Evolutionary conservation across 1,140 invertebrate genomes (phyloP).

Genomic region (Scaptomyza hsui): DNA sequence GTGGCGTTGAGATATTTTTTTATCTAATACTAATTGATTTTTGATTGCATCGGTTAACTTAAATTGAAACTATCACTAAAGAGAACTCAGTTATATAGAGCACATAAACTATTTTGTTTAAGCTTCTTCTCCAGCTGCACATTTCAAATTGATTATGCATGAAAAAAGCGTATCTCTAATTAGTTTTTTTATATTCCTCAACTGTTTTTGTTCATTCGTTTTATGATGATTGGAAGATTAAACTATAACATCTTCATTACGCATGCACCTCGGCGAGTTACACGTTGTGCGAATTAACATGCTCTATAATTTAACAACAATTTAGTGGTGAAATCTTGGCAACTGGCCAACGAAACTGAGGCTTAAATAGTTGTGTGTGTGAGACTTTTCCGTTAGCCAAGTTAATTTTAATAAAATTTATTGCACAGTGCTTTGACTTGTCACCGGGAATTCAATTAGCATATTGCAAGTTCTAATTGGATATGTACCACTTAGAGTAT

Average conservation of each 20-base stretch:
- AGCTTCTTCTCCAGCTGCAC: too few relatives aligned
- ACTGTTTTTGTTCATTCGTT: neutral
- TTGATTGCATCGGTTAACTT: too few relatives aligned
- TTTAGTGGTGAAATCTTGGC: conserved; percentile 4
- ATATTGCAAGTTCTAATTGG: conserved; percentile 29
- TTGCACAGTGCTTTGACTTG: conserved; percentile 3
- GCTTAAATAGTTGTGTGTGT: neutral
- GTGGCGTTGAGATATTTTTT: too few relatives aligned
- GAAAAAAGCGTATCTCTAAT: neutral
- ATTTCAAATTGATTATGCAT: neutral
- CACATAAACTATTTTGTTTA: neutral
- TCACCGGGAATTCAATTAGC: conserved; percentile 41
- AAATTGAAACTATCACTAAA: too few relatives aligned
- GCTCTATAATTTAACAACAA: conserved; percentile 12
- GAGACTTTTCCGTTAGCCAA: conserved; percentile 11
- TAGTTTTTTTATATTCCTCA: neutral
- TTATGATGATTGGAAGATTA: neutral
- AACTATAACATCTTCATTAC: neutral
- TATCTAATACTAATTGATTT: too few relatives aligned
- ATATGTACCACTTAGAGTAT: too few relatives aligned
- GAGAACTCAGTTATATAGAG: too few relatives aligned
- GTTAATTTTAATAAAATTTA: conserved; percentile 32
- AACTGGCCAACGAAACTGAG: conserved; percentile 1
- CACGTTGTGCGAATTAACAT: neutral
- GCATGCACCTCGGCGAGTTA: neutral